Conservation (phyloP, 1,140 invertebrate genomes). For the Zaprionus capensis region DNA sequence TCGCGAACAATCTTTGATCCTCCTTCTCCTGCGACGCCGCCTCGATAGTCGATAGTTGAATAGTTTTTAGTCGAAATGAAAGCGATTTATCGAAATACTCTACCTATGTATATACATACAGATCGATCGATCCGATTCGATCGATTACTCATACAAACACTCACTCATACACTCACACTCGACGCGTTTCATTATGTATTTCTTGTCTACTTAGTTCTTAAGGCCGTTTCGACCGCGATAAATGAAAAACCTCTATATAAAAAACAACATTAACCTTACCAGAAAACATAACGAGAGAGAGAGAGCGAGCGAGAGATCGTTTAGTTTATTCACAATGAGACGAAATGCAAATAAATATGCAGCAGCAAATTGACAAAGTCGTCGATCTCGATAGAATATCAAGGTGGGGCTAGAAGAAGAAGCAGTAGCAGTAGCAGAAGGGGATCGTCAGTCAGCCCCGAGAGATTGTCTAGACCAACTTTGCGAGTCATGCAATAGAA, state of each 20-base stretch:
- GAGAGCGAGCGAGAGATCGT: constrained; percentile 21
- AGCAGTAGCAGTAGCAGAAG: not conserved
- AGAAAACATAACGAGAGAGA: not conserved
- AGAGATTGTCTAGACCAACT: constrained; percentile 3
- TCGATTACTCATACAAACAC: constrained; percentile 39
- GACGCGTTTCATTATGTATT: constrained; percentile 70
- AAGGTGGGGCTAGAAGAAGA: not conserved
- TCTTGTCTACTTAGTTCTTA: constrained; percentile 77
- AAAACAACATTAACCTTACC: constrained; percentile 11
- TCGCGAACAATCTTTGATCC: constrained; percentile 55
- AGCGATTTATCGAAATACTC: constrained; percentile 61
- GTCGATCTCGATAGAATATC: not conserved
- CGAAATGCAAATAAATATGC: constrained; percentile 34
- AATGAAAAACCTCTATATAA: constrained; percentile 52
- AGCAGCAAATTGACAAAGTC: constrained; percentile 16
- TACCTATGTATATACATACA: constrained; percentile 52
- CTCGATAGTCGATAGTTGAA: constrained; percentile 67
- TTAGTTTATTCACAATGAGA: constrained; percentile 53
- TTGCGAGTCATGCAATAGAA: not conserved
- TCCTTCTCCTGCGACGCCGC: constrained; percentile 21
- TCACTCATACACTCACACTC: constrained; percentile 65
- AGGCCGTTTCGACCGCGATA: constrained; percentile 80
- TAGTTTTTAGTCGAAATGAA: constrained; percentile 78
- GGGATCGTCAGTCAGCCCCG: not conserved
- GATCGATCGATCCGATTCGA: not conserved